Evolutionary conservation across 2,113 vertebrate species (phyloP).

Genomic region (Myiagra hebetior): DNA sequence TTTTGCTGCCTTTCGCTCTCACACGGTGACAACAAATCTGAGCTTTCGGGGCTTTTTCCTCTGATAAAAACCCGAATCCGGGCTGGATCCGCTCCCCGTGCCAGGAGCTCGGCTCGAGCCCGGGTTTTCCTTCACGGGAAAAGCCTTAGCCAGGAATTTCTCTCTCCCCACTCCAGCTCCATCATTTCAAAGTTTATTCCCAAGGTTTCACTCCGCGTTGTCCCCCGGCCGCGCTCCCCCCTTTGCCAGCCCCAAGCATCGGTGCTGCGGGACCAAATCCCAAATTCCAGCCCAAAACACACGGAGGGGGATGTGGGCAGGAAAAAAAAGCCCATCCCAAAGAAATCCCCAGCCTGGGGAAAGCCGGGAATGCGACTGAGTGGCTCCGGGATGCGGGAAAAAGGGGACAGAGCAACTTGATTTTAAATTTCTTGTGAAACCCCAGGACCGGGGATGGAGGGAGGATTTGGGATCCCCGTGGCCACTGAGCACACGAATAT

Average conservation of each 20-base stretch:
- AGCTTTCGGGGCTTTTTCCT: not conserved
- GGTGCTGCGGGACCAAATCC: not conserved
- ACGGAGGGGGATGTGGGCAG: rapidly evolving
- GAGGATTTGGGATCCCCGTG: not conserved
- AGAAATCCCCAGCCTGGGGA: not conserved
- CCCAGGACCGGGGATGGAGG: not conserved
- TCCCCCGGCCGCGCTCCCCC: not conserved
- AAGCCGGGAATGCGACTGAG: not conserved
- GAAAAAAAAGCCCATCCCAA: not conserved
- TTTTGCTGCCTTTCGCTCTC: not conserved
- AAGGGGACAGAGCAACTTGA: not conserved
- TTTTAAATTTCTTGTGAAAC: not conserved
- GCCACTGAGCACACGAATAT: not conserved
- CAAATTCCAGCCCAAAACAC: not conserved
- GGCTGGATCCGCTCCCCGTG: not conserved
- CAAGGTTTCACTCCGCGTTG: not conserved
- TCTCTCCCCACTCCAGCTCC: not conserved
- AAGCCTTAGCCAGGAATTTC: not conserved
- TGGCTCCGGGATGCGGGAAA: not conserved
- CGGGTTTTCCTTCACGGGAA: not conserved
- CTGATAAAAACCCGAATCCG: not conserved
- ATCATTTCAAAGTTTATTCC: not conserved
- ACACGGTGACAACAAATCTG: not conserved
- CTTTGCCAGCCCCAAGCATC: rapidly evolving
- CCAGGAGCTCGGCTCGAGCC: not conserved